These are phyloP conservation scores for Daubentonia madagascariensis DNA, from an alignment of 2,113 vertebrate genomes.

Conservation along the genomic window DNA sequence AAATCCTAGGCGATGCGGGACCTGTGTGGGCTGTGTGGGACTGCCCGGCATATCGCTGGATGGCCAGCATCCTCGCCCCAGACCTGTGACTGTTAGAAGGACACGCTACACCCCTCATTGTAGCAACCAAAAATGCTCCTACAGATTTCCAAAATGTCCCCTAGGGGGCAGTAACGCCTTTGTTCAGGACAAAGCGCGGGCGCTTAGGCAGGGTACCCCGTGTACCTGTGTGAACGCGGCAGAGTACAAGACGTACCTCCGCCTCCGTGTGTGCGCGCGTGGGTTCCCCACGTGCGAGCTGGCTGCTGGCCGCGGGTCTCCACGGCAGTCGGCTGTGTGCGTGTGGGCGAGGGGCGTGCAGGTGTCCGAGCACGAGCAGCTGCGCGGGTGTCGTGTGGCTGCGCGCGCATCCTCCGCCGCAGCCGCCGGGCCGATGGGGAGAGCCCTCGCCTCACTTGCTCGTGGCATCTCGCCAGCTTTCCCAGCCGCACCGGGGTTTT, in stretches of 20 bases:
- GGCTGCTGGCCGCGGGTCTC: neutral
- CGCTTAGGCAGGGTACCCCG: neutral
- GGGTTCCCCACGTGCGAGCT: neutral
- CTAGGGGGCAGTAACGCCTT: constrained; percentile 45
- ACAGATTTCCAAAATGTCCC: constrained; percentile 17
- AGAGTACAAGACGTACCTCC: neutral
- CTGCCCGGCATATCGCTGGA: neutral
- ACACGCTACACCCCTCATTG: neutral
- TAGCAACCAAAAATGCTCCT: neutral
- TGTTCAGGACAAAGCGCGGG: neutral
- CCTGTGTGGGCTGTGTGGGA: neutral
- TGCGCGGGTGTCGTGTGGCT: neutral
- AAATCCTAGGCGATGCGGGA: neutral
- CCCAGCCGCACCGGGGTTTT: neutral
- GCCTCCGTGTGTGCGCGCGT: neutral
- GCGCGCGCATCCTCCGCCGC: neutral
- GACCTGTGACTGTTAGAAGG: neutral
- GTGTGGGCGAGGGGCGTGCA: neutral
- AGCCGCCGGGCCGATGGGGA: neutral
- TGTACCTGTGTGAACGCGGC: neutral
- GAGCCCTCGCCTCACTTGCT: neutral
- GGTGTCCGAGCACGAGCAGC: neutral
- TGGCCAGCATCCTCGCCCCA: neutral
- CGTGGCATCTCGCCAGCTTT: neutral
- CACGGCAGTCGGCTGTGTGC: neutral